Evolutionary conservation across 2,797 vertebrate genomes (phyloP).

Genomic region (Sebastes steindachneri): DNA sequence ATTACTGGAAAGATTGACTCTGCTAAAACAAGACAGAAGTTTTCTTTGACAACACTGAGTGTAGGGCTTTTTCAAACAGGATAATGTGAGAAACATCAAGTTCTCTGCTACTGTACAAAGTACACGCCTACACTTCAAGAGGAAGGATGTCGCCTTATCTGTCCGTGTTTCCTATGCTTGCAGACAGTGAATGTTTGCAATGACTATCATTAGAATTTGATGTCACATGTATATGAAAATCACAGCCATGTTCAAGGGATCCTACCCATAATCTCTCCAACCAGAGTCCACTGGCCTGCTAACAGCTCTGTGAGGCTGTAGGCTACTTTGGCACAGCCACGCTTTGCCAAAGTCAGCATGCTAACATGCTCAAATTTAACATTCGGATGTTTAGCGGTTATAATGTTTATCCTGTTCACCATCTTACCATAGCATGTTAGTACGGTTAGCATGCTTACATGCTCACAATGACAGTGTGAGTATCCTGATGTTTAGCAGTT

Average conservation of each 20-base stretch:
- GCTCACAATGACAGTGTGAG: too few species aligned
- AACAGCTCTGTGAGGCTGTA: background rate
- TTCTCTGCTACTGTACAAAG: background rate
- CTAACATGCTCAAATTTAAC: background rate
- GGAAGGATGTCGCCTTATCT: conserved; percentile 8
- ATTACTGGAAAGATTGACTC: conserved; percentile 35
- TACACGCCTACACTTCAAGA: background rate
- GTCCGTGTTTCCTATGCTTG: conserved; percentile 17
- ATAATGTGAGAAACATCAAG: background rate
- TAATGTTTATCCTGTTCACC: too few species aligned
- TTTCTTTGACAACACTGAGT: too few species aligned
- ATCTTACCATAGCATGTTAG: too few species aligned
- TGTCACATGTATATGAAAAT: conserved; percentile 1
- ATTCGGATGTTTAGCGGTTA: too few species aligned
- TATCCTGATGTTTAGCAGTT: too few species aligned
- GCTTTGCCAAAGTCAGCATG: background rate
- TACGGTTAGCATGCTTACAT: too few species aligned
- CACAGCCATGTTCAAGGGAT: background rate
- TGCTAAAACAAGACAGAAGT: conserved; percentile 8
- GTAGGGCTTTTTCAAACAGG: background rate
- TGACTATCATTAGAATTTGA: background rate
- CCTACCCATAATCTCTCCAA: background rate
- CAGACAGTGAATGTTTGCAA: conserved; percentile 12
- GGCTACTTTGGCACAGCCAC: background rate
- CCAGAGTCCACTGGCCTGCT: background rate